Conservation (phyloP, 2,888 invertebrate genomes). For the Dryomyza anilis region DNA sequence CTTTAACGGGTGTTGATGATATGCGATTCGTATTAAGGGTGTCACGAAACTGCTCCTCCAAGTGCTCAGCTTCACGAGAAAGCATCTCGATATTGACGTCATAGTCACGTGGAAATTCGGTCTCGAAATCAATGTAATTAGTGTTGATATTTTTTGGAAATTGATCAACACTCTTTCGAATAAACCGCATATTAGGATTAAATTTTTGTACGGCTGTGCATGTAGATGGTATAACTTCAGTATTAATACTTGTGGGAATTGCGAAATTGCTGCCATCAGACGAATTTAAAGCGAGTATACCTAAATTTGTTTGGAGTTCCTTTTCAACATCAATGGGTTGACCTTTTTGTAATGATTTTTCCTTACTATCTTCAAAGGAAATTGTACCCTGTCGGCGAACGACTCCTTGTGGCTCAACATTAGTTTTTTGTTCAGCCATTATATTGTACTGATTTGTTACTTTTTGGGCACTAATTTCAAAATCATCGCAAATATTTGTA, state of each 20-base stretch:
- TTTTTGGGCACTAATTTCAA: no score
- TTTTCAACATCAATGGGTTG: constrained; percentile 14
- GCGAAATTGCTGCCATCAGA: constrained; percentile 21
- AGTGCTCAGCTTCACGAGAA: constrained; percentile 60
- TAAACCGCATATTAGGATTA: constrained; percentile 56
- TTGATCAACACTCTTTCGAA: constrained; percentile 59
- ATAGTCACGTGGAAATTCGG: constrained; percentile 61
- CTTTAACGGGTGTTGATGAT: neutral
- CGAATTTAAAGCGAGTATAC: no score
- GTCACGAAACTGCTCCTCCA: constrained; percentile 59
- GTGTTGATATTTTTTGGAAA: constrained; percentile 50
- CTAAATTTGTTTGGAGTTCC: constrained; percentile 8
- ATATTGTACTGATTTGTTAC: no score
- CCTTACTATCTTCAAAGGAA: constrained; percentile 43
- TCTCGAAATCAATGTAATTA: constrained; percentile 57
- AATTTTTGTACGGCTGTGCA: constrained; percentile 42
- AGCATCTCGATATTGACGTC: constrained; percentile 62
- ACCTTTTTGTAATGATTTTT: constrained; percentile 39
- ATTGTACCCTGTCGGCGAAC: constrained; percentile 40
- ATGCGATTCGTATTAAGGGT: constrained; percentile 29
- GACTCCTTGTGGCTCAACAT: neutral
- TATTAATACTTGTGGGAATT: constrained; percentile 21
- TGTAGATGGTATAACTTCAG: constrained; percentile 29
- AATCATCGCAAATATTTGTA: no score
- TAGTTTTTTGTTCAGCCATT: neutral